Base-by-base conservation (phyloP, 2,888 invertebrate genomes). In the Seladonia tumulorum region DNA sequence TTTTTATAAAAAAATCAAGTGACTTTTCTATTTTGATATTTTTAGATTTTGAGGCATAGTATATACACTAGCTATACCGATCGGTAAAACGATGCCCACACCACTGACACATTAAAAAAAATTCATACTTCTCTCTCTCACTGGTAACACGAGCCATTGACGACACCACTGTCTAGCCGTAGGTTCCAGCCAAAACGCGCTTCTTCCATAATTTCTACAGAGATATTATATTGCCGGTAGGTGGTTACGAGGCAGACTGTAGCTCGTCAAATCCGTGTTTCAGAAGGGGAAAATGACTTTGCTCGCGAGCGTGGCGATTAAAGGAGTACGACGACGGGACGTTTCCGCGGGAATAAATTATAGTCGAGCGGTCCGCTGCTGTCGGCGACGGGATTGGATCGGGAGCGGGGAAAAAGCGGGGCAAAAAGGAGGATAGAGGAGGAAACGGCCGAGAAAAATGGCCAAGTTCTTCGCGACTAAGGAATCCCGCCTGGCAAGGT, bases 401-500 rank as follows among this genome's bases (percentile, higher is more conserved):
- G 1, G 76, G 57, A 35, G 57, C 29, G 60, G 29, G 45, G 14
- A 84, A 79, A 76, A 76, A 82, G 63, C 66, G 77, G 45, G 45
- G 53, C 49, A 88, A 78, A 79, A 82, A 85, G 70, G 76, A 71
- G 79, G 53, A 79, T 82, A 75, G 76, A 87, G 85, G 76, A 87
- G 86, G 86, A 86, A 90, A 82, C 79, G 83, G 53, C 60, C 60
- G 83, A 85, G 88, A 91, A 91, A 91, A 92, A 91, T 91, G 88
- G 84, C 83, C 81, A 90, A 89, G 85, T 88, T 89, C 87, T 88
- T 91, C 88, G 88, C 90, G 88, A 89, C 91, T 89, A 89, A 91
- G 92, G 93, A 93, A 93, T 93, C 92, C 90, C 91, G 92, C 93
- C 91, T 87, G 93, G 92, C 93, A 93, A 93, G 93, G 93, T 91